Base-by-base conservation (phyloP, 2,888 invertebrate genomes). In the Ophioninae sp. region DNA sequence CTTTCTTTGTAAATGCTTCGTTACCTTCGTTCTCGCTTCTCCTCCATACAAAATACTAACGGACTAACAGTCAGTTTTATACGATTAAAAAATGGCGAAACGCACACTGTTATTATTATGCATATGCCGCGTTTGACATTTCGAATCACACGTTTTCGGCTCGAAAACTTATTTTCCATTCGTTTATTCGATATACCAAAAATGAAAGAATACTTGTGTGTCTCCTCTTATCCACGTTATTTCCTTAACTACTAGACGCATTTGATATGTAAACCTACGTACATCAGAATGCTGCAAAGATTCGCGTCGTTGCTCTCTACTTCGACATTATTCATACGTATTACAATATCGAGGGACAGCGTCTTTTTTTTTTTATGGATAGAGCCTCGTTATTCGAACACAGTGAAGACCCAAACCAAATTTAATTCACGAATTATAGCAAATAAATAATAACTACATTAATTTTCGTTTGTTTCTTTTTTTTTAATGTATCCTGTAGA, bases 211-310 rank as follows among this genome's bases (percentile, higher is more conserved):
- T 61, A 78, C 50, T 59, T 59, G 7, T 2, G 56, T 61, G 20
- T 74, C 62, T 64, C 20, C 21, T 67, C 72, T 56, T 61, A 65
- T 70, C 69, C 56, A 30, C 30, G 30, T 61, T 57, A 23, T 37
- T 80, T 69, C 56, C 62, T 79, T 74, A 79, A 82, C 57, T 72
- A 81, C 70, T 56, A 78, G 81, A 77, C 81, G 83, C 80, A 83
- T 62, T 50, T 77, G 80, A 83, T 76, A 80, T 80, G 83, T 83
- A 76, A 50, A 76, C 44, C 72, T 70, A 62, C 64, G 72, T 79
- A 76, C 76, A 72, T 76, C 67, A 61, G 76, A 83, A 83, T 79
- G 61, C 62, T 64, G 79, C 72, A 70, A 75, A 79, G 75, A 76
- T 62, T 59, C 56, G 50, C 75, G 23, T 57, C 62, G 61, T 50